Evolutionary conservation across 2,888 invertebrate genomes (phyloP).

Genomic region (Lasius fuliginosus): DNA sequence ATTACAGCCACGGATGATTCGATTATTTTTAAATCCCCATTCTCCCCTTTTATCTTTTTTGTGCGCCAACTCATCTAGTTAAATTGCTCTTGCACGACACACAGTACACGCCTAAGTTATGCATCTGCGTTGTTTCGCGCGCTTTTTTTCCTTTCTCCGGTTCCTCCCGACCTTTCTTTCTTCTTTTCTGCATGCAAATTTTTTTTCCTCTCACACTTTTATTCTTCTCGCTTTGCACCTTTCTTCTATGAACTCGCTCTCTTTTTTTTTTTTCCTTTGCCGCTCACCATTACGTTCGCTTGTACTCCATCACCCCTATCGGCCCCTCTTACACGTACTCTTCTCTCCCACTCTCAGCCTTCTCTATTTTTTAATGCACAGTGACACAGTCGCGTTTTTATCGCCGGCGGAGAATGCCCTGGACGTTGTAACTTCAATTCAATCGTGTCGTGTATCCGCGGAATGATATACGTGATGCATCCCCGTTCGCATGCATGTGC

Average conservation of each 20-base stretch:
- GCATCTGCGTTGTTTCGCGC: neutral
- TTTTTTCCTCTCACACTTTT: neutral
- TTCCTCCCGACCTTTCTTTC: neutral
- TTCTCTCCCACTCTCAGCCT: neutral
- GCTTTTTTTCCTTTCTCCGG: neutral
- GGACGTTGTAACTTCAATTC: constrained; percentile 68
- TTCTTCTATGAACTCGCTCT: neutral
- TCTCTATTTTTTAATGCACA: constrained; percentile 52
- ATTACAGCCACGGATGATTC: constrained; percentile 16
- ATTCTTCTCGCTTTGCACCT: neutral
- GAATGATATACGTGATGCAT: constrained; percentile 69
- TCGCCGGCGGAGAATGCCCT: constrained; percentile 52
- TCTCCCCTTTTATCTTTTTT: constrained; percentile 1
- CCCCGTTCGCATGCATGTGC: constrained; percentile 49
- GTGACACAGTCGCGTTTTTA: constrained; percentile 67
- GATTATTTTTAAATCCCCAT: constrained; percentile 5
- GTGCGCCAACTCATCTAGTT: constrained; percentile 18
- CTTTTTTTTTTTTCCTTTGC: constrained; percentile 13
- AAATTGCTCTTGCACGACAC: constrained; percentile 19
- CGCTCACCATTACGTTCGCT: neutral
- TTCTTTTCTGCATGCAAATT: neutral
- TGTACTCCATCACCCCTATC: constrained; percentile 12
- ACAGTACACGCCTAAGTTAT: neutral
- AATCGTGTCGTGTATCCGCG: constrained; percentile 66
- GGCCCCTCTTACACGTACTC: constrained; percentile 1